Evolutionary conservation across 1,140 invertebrate species (phyloP).

Genomic region (Argopecten irradians): DNA sequence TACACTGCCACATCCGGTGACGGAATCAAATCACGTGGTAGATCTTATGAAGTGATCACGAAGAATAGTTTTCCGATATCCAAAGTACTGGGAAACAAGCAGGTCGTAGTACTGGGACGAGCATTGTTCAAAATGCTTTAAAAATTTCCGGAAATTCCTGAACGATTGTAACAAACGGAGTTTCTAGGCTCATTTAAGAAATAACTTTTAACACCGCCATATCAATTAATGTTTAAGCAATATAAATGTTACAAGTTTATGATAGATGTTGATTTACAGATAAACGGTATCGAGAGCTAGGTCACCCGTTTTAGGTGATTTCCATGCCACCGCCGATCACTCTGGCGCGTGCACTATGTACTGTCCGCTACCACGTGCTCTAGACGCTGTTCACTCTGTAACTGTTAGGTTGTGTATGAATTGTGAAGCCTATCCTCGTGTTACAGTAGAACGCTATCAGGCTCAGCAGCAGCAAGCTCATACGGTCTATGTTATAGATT

Average conservation of each 20-base stretch:
- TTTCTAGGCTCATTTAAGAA: too few relatives aligned
- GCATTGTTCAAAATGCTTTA: not conserved
- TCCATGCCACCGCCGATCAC: not conserved
- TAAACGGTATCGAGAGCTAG: not conserved
- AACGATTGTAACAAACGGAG: too few relatives aligned
- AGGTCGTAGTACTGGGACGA: not conserved
- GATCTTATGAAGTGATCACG: not conserved
- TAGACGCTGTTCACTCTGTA: not conserved
- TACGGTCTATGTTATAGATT: not conserved
- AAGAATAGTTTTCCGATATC: not conserved
- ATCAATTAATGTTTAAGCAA: too few relatives aligned
- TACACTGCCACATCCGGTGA: not conserved
- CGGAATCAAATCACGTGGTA: not conserved
- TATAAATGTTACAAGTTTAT: too few relatives aligned
- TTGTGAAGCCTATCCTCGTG: conserved; percentile 14
- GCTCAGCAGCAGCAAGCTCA: not conserved
- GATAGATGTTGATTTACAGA: too few relatives aligned
- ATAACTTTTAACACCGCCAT: too few relatives aligned
- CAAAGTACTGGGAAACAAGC: not conserved
- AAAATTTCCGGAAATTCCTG: not conserved
- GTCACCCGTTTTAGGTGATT: not conserved
- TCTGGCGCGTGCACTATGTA: not conserved
- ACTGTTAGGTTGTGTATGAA: not conserved
- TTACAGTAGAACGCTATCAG: not conserved
- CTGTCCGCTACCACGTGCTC: not conserved